These are phyloP conservation scores for Danio albolineatus DNA, from an alignment of 2,797 vertebrate species.

Conservation along the genomic window DNA sequence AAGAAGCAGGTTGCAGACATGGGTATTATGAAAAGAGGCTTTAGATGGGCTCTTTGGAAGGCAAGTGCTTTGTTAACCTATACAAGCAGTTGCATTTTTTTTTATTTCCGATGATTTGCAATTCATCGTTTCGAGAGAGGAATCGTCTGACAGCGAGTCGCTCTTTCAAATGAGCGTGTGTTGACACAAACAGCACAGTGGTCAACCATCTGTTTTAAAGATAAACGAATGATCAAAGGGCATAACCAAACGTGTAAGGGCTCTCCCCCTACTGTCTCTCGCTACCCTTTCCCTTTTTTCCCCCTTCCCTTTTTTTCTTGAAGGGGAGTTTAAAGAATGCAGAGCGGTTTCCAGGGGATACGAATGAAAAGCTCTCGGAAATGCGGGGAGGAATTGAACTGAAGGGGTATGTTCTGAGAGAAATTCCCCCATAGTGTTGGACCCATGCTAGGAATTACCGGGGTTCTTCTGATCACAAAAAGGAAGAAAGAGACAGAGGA, in stretches of 20 bases:
- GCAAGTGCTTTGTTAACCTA: constrained; percentile 58
- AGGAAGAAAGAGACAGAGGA: constrained; percentile 76
- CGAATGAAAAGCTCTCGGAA: constrained; percentile 87
- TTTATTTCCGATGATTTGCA: constrained; percentile 71
- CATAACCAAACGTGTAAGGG: constrained; percentile 79
- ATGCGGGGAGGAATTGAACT: constrained; percentile 83
- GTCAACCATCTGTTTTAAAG: constrained; percentile 83
- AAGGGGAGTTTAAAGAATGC: constrained; percentile 81
- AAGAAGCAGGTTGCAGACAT: constrained; percentile 70
- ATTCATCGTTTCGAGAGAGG: constrained; percentile 73
- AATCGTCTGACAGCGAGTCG: constrained; percentile 64
- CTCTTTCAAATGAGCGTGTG: constrained; percentile 72
- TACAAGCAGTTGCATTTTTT: constrained; percentile 59
- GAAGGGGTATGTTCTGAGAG: constrained; percentile 77
- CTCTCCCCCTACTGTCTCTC: constrained; percentile 50
- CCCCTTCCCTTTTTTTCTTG: constrained; percentile 68
- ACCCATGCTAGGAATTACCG: constrained; percentile 82
- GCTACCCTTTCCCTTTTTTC: constrained; percentile 45
- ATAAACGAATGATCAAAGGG: constrained; percentile 84
- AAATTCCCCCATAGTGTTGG: constrained; percentile 81
- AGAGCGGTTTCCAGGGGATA: constrained; percentile 88
- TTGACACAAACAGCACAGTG: constrained; percentile 77
- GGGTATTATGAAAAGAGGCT: constrained; percentile 69
- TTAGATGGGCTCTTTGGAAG: constrained; percentile 55
- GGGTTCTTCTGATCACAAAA: constrained; percentile 82